A percentile compares a stretch with the other conserved stretches of the same genome.
These are phyloP conservation scores for Cottoperca gobio DNA, from an alignment of 2,797 vertebrate species.

Conservation along the genomic window DNA sequence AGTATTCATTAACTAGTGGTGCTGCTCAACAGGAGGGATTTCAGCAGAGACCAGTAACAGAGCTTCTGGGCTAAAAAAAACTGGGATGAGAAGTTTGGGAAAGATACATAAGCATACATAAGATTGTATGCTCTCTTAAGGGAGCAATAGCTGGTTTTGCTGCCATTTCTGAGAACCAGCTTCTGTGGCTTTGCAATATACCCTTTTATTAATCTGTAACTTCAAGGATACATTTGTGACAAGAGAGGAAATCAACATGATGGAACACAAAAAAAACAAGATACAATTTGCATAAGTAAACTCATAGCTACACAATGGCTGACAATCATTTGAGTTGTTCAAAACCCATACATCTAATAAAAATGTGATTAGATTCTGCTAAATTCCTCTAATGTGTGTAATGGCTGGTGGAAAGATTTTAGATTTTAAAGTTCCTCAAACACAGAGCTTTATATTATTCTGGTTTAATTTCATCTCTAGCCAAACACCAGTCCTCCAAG, in stretches of 20 bases:
- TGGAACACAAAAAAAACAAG: not conserved
- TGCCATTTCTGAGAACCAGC: not conserved
- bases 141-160: not conserved
- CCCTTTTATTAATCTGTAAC: not conserved
- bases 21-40: constrained; percentile 12
- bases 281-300: not conserved
- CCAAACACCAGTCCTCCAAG: not conserved
- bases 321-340: not conserved
- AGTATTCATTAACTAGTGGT: constrained; percentile 39
- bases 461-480: not conserved
- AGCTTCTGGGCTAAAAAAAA: constrained; percentile 17
- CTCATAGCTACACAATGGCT: not conserved
- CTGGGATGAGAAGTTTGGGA: not conserved
- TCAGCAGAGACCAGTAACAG: constrained; percentile 43
- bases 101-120: not conserved
- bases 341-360: too few species aligned
- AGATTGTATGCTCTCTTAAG: not conserved
- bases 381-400: not conserved
- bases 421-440: not conserved
- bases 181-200: not conserved
- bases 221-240: not conserved
- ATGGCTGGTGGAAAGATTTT: not conserved
- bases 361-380: too few species aligned
- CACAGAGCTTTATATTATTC: not conserved
- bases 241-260: not conserved